Evolutionary conservation across 2,797 vertebrate species (phyloP), one percentile per base, ranked within the genome.

Genomic region (Coendou prehensilis): DNA sequence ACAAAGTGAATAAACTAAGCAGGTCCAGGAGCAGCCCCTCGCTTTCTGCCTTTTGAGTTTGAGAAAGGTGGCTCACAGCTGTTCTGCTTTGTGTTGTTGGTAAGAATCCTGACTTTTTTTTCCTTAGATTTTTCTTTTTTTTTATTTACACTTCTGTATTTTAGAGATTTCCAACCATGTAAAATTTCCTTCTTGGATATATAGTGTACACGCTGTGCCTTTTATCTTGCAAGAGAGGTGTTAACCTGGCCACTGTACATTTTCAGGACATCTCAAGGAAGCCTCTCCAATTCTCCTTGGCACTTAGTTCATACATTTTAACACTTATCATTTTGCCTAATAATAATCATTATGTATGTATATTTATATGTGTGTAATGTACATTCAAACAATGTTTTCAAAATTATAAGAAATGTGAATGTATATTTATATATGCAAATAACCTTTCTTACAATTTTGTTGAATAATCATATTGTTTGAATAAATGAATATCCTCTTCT

Each of bases 401-500:
- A 23, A 26, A 75, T 61, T 5, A 41, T 80, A 81, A 88, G 30
- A 64, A 41, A 33, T 90, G 7, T 82, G 33, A n/a, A 69, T 33
- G 56, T 81, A 37, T 69, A 14, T 73, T 5, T 73, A 28, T 73
- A 41, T 47, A 26, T n/a, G 76, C 69, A 82, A 1, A 54, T n/a
- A 87, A 20, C 47, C 45, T 73, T 69, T 52, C n/a, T 89, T 85
- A 14, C 10, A 59, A 78, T 91, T 88, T 90, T 96, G 61, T 52
- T 95, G 7, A 90, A 54, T 87, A 78, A 85, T 92, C 89, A 89
- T 26, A 45, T 67, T 76, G 15, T 88, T 93, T 87, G 20, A 91
- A 89, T 85, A 91, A 97, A 85, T 83, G 63, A 80, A n/a, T 67
- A 69, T 54, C 23, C 13, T 30, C 4, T 45, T 67, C 15, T 87